A percentile compares a stretch with the other conserved stretches of the same genome.
Evolutionary conservation across 2,113 vertebrate species (phyloP).

Genomic region (Chaetodon auriga): DNA sequence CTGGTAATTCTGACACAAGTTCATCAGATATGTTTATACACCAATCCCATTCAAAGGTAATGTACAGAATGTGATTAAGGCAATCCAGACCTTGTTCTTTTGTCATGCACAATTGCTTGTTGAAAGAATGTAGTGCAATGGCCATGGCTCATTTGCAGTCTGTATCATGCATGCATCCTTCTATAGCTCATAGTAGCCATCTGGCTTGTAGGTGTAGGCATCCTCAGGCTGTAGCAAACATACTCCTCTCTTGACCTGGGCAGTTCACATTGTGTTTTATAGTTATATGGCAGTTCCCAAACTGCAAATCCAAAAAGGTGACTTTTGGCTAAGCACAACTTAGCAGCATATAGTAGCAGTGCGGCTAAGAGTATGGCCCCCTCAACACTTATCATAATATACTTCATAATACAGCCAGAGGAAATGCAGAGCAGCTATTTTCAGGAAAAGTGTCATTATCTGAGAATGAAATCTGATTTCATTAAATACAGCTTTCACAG

Average conservation of each 20-base stretch:
- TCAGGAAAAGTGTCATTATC: not conserved
- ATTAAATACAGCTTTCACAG: not conserved
- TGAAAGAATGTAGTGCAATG: not conserved
- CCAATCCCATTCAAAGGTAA: not conserved
- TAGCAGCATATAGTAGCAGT: too few species aligned
- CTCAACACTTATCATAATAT: too few species aligned
- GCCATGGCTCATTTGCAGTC: too few species aligned
- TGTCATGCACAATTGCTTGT: not conserved
- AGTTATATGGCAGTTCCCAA: not conserved
- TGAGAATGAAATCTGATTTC: not conserved
- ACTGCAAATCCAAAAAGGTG: not conserved
- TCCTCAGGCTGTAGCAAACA: too few species aligned
- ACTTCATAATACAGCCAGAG: too few species aligned
- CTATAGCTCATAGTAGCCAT: not conserved
- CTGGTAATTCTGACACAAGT: too few species aligned
- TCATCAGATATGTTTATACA: not conserved
- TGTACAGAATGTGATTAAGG: not conserved
- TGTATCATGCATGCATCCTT: not conserved
- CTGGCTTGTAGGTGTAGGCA: too few species aligned
- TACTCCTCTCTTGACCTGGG: not conserved
- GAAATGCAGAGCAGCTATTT: not conserved
- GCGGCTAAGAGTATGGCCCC: too few species aligned
- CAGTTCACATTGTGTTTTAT: not conserved
- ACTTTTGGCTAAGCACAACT: not conserved
- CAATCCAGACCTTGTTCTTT: not conserved